Conservation (phyloP, 2,113 vertebrate species). For the Copsychus sechellarum region DNA sequence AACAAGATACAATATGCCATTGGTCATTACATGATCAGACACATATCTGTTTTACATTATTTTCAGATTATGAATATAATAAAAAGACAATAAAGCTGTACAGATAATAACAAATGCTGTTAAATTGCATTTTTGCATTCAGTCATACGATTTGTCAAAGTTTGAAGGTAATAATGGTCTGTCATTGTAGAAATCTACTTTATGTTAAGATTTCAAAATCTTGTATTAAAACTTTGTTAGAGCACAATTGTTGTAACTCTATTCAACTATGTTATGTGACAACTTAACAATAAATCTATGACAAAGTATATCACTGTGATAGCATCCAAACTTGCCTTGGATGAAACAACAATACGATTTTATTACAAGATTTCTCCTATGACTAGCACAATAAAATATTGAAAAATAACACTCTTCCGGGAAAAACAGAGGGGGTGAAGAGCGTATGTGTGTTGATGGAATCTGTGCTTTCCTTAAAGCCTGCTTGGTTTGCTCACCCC, state of each 20-base stretch:
- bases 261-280: constrained; percentile 32
- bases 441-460: fast-evolving
- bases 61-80: constrained; percentile 66
- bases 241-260: constrained; percentile 59
- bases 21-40: constrained; percentile 64
- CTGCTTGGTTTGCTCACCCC: background rate
- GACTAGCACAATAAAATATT: constrained; percentile 54
- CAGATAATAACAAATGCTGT: constrained; percentile 41
- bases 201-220: constrained; percentile 53
- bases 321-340: constrained; percentile 61
- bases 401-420: constrained; percentile 33
- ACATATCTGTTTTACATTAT: constrained; percentile 47
- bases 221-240: constrained; percentile 72
- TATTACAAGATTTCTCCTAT: constrained; percentile 65
- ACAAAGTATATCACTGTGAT: constrained; percentile 61
- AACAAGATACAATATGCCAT: constrained; percentile 65
- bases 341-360: constrained; percentile 58
- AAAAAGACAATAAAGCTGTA: constrained; percentile 52
- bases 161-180: constrained; percentile 57
- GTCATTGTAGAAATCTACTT: constrained; percentile 54
- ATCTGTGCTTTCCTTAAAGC: background rate
- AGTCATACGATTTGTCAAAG: constrained; percentile 56
- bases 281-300: constrained; percentile 71
- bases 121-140: constrained; percentile 35
- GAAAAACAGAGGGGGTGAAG: background rate